A percentile compares a stretch with the other conserved stretches of the same genome.
These are phyloP conservation scores for Mirounga angustirostris DNA, from an alignment of 2,113 vertebrate species.

Conservation along the genomic window DNA sequence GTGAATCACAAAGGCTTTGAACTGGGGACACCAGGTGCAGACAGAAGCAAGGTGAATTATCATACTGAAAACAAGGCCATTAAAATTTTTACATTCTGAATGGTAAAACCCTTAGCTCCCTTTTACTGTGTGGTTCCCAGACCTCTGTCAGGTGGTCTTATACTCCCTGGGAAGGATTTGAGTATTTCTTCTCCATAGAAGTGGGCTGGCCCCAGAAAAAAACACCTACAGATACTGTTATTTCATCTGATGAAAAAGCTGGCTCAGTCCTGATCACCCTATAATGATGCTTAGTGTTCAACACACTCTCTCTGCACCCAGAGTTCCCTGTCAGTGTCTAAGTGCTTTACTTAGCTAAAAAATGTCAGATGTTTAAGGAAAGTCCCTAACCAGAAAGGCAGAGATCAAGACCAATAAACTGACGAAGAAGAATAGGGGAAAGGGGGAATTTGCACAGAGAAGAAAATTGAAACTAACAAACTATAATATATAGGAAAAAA, in stretches of 20 bases:
- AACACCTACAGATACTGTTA: not conserved
- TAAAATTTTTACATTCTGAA: not conserved
- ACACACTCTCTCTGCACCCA: not conserved
- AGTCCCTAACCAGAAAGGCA: not conserved
- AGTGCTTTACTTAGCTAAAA: not conserved
- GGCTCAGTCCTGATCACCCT: not conserved
- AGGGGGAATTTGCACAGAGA: not conserved
- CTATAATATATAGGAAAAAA: not conserved
- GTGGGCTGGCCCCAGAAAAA: not conserved
- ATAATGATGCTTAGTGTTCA: not conserved
- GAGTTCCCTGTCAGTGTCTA: not conserved
- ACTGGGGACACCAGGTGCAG: not conserved
- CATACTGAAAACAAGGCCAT: not conserved
- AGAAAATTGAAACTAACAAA: slow-evolving; percentile 10
- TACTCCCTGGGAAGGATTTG: not conserved
- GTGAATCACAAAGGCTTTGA: not conserved
- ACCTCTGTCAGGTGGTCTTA: not conserved
- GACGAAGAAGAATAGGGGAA: not conserved
- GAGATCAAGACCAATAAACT: not conserved
- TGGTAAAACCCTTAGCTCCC: not conserved
- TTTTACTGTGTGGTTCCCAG: not conserved
- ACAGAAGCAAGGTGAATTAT: not conserved
- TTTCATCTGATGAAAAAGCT: not conserved
- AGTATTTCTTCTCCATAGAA: not conserved
- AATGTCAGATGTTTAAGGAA: not conserved